Evolutionary conservation across 2,888 invertebrate genomes (phyloP).

Genomic region (Tinea trinotella): DNA sequence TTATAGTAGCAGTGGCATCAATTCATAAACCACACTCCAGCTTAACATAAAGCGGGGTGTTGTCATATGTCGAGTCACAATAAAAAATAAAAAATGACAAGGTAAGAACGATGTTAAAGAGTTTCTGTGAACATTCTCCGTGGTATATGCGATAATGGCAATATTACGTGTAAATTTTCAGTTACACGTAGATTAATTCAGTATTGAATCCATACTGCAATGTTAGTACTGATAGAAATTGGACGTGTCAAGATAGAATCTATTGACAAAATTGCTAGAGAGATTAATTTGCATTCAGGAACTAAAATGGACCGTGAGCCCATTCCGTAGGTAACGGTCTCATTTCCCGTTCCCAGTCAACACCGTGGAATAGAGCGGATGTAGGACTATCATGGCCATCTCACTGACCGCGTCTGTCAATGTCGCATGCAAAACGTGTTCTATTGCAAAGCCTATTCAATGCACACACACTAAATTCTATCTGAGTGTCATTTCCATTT

Average conservation of each 20-base stretch:
- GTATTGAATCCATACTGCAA: no score
- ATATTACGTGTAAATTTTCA: no score
- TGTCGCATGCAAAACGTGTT: constrained; percentile 11
- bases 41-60: no score
- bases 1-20: no score
- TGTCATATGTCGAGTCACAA: no score
- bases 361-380: constrained; percentile 9
- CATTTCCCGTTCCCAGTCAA: constrained; percentile 41
- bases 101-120: no score
- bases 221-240: neutral
- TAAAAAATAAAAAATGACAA: no score
- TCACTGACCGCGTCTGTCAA: constrained; percentile 16
- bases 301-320: constrained; percentile 57
- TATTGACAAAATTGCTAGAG: constrained; percentile 25
- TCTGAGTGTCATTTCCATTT: constrained; percentile 2
- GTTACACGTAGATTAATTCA: no score
- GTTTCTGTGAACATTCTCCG: no score
- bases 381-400: constrained; percentile 14
- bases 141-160: no score
- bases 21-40: no score
- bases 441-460: neutral
- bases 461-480: constrained; percentile 2
- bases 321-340: constrained; percentile 51
- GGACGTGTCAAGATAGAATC: neutral
- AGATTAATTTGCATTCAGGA: constrained; percentile 65